Evolutionary conservation across 2,797 vertebrate genomes (phyloP).

Genomic region (Propithecus perrieri): DNA sequence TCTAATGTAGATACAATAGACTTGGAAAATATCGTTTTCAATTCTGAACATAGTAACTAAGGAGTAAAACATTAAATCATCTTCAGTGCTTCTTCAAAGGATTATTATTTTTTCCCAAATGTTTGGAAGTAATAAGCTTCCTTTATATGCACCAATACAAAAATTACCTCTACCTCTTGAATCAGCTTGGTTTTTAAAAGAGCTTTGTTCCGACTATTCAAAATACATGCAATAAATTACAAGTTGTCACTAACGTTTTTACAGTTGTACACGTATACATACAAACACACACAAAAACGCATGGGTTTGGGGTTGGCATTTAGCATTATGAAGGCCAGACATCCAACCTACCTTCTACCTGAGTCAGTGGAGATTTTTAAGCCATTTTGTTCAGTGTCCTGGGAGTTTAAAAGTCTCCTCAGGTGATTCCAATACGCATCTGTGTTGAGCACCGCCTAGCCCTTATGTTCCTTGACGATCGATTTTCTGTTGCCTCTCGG

Average conservation of each 20-base stretch:
- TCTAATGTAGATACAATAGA: not conserved
- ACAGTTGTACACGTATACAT: rapidly evolving
- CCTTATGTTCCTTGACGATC: not conserved
- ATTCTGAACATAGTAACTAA: not conserved
- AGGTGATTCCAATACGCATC: not conserved
- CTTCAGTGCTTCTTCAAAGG: not conserved
- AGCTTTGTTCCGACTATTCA: not conserved
- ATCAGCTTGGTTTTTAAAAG: not conserved
- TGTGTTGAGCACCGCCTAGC: not conserved
- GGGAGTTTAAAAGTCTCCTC: not conserved
- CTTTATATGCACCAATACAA: not conserved
- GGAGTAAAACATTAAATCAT: not conserved
- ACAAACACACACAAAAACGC: not conserved
- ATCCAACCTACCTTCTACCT: not conserved
- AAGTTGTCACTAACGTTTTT: not conserved
- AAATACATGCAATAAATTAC: not conserved
- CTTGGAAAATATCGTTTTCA: not conserved
- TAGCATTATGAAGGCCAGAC: not conserved
- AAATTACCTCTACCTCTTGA: not conserved
- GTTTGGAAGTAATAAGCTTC: not conserved
- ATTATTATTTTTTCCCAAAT: not conserved
- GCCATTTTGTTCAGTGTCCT: not conserved
- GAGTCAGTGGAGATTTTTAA: not conserved
- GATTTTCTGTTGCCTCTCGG: not conserved
- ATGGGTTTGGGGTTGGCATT: not conserved